Conservation (phyloP, 2,797 vertebrate species). For the Protosalanx chinensis region DNA sequence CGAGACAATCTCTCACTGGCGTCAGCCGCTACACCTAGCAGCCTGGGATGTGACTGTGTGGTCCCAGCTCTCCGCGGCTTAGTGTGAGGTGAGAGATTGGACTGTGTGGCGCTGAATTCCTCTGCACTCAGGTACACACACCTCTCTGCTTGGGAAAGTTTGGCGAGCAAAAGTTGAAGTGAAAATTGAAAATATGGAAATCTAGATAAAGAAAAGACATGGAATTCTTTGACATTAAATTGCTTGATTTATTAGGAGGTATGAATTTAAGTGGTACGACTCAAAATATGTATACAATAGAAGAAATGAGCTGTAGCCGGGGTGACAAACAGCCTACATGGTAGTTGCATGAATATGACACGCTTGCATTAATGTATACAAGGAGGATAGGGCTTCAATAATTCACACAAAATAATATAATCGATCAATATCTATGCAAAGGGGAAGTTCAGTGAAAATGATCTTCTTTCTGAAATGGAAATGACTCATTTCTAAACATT, state of each 20-base stretch:
- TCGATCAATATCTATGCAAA: neutral
- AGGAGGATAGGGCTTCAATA: neutral
- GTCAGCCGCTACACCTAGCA: neutral
- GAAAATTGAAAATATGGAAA: conserved; percentile 61
- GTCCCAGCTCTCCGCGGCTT: conserved; percentile 23
- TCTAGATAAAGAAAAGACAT: conserved; percentile 22
- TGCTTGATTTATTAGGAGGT: conserved; percentile 15
- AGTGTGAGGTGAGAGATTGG: conserved; percentile 37
- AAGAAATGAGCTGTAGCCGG: conserved; percentile 3
- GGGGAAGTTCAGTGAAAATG: neutral
- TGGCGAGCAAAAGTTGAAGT: conserved; percentile 37
- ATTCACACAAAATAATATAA: neutral
- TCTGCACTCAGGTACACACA: conserved; percentile 6
- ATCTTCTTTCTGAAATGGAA: no score
- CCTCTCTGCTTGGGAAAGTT: conserved; percentile 29
- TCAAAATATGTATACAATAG: conserved; percentile 24
- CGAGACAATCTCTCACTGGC: neutral
- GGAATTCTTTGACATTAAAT: conserved; percentile 21
- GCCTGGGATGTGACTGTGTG: neutral
- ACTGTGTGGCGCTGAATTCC: conserved; percentile 28
- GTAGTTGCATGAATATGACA: neutral
- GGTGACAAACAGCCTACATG: neutral
- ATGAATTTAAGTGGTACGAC: conserved; percentile 22
- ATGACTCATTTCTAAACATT: neutral
- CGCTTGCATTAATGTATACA: no score